Evolutionary conservation across 2,888 invertebrate species (phyloP).

Genomic region (Drosophila anomelani): DNA sequence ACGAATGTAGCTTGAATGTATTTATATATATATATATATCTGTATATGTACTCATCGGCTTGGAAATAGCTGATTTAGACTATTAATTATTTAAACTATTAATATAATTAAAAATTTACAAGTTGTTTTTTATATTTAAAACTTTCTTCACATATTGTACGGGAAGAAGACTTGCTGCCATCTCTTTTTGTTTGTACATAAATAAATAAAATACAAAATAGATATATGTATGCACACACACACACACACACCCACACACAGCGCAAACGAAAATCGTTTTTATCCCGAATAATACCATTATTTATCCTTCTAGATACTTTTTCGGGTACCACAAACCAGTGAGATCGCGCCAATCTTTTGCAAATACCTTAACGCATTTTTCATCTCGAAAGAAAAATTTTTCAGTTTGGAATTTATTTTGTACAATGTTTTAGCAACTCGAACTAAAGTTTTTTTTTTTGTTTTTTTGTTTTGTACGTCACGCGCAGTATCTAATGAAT

Average conservation of each 20-base stretch:
- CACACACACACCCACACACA: slow-evolving; percentile 1
- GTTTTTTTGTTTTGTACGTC: slow-evolving; percentile 1
- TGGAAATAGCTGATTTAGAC: background rate
- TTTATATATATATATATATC: slow-evolving; percentile 4
- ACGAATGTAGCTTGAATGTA: slow-evolving; percentile 2
- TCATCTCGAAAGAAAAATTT: slow-evolving; percentile 4
- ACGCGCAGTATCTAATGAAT: slow-evolving; percentile 9
- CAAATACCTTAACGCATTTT: slow-evolving; percentile 26
- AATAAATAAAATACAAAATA: slow-evolving; percentile 1
- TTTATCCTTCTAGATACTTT: slow-evolving; percentile 7
- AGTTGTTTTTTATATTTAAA: background rate
- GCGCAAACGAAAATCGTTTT: background rate
- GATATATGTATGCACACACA: background rate
- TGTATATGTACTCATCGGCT: too few relatives aligned
- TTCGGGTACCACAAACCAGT: background rate
- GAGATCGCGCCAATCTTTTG: background rate
- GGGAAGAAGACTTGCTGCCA: background rate
- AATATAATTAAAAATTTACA: background rate
- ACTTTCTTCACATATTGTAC: background rate
- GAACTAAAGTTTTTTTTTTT: background rate
- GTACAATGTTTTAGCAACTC: slow-evolving; percentile 2
- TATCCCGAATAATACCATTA: slow-evolving; percentile 10
- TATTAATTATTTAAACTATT: background rate
- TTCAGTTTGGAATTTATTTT: background rate
- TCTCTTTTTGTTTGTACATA: background rate